Evolutionary conservation across 2,113 vertebrate genomes (phyloP).

Genomic region (Notothenia rossii): DNA sequence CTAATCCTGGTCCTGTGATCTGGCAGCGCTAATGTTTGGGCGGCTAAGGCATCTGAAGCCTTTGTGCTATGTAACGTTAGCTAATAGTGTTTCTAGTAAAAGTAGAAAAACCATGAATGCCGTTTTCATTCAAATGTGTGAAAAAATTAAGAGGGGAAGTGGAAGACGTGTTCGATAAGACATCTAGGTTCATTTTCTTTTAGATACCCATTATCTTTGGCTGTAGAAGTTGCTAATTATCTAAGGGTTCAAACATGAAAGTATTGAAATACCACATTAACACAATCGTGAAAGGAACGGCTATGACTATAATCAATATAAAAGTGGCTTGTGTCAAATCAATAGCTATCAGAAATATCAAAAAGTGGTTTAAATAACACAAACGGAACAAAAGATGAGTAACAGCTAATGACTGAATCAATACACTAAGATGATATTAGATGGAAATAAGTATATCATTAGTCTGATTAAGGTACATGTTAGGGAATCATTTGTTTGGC

Average conservation of each 20-base stretch:
- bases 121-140: background rate
- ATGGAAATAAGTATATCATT: too few relatives aligned
- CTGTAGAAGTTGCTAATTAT: background rate
- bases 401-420: too few relatives aligned
- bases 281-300: background rate
- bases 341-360: too few relatives aligned
- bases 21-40: slow-evolving; percentile 62
- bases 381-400: too few relatives aligned
- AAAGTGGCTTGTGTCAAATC: too few relatives aligned
- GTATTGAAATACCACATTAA: background rate
- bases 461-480: too few relatives aligned
- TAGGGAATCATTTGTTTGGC: too few relatives aligned
- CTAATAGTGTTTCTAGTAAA: slow-evolving; percentile 33
- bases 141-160: too few relatives aligned
- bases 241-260: background rate
- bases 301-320: too few relatives aligned
- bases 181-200: too few relatives aligned
- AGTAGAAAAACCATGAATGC: background rate
- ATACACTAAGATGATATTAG: too few relatives aligned
- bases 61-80: slow-evolving; percentile 41
- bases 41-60: slow-evolving; percentile 69
- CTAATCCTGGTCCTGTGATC: slow-evolving; percentile 80
- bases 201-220: background rate
- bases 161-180: background rate
- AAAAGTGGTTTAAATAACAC: too few relatives aligned